Conservation (phyloP, 2,113 vertebrate genomes). For the Apodemus sylvaticus region DNA sequence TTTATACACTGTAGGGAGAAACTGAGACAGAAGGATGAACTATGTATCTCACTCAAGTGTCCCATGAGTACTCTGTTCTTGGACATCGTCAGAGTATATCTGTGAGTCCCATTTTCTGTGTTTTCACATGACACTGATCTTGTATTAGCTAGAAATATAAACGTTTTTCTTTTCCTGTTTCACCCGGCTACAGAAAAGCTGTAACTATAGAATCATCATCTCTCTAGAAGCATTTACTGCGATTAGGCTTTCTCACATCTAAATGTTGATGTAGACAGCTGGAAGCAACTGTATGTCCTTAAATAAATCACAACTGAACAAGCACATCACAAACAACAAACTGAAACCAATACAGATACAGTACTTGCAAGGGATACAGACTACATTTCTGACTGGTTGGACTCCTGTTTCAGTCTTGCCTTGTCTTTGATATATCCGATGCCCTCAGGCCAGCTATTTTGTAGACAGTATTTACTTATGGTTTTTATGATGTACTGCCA, state of each 20-base stretch:
- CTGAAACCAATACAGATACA: not conserved
- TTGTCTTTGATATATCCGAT: not conserved
- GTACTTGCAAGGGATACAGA: not conserved
- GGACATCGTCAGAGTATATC: not conserved
- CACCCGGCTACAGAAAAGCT: not conserved
- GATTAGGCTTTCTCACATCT: not conserved
- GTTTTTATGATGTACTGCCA: not conserved
- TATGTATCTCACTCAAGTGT: not conserved
- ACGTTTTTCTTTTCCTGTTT: not conserved
- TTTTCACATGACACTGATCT: not conserved
- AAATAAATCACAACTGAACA: slow-evolving; percentile 31
- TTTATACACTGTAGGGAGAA: not conserved
- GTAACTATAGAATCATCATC: not conserved
- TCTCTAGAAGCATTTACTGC: slow-evolving; percentile 1
- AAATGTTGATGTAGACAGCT: not conserved
- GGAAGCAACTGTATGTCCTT: slow-evolving; percentile 16
- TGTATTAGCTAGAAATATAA: slow-evolving; percentile 19
- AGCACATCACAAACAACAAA: not conserved
- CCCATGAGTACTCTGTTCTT: not conserved
- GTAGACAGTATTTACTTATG: not conserved
- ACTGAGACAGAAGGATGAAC: not conserved
- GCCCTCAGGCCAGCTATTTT: not conserved
- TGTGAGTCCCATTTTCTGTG: slow-evolving; percentile 13
- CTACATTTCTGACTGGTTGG: not conserved
- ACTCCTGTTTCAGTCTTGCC: not conserved